These are phyloP conservation scores for Perithous albicinctus DNA, from an alignment of 2,888 invertebrate species.

Conservation along the genomic window DNA sequence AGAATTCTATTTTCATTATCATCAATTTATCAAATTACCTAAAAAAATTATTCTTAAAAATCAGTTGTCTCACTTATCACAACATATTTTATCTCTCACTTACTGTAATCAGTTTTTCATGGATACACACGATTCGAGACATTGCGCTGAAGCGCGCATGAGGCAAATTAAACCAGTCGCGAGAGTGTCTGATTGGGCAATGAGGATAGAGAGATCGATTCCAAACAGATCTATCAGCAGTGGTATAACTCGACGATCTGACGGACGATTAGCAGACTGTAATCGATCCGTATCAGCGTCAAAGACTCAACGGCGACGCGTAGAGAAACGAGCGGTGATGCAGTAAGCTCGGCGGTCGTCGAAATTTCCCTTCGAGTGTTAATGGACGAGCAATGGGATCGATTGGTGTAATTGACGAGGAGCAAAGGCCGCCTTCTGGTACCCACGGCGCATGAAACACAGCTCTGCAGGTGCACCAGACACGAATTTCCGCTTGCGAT, in stretches of 20 bases:
- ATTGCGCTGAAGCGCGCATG: background rate
- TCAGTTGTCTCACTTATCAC: background rate
- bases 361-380: constrained; percentile 19
- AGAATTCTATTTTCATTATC: too few relatives aligned
- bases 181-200: constrained; percentile 5
- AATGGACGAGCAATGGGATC: constrained; percentile 41
- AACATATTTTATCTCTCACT: background rate
- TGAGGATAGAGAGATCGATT: constrained; percentile 10
- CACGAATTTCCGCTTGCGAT: constrained; percentile 12
- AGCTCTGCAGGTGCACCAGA: constrained; percentile 45
- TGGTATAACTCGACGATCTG: background rate
- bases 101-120: background rate
- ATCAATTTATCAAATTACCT: too few relatives aligned
- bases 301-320: background rate
- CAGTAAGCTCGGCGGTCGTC: background rate
- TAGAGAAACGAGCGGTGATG: background rate
- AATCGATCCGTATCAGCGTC: constrained; percentile 20
- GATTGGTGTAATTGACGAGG: constrained; percentile 57
- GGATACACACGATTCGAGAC: background rate
- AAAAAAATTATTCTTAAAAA: too few relatives aligned
- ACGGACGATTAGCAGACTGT: constrained; percentile 21
- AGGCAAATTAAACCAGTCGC: constrained; percentile 3
- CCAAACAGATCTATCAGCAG: constrained; percentile 18
- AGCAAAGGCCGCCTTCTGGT: background rate
- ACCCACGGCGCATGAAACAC: constrained; percentile 39